Percentiles rank a stretch among this genome's conserved stretches.
Conservation (phyloP, 2,113 vertebrate species). For the Chloebia gouldiae region DNA sequence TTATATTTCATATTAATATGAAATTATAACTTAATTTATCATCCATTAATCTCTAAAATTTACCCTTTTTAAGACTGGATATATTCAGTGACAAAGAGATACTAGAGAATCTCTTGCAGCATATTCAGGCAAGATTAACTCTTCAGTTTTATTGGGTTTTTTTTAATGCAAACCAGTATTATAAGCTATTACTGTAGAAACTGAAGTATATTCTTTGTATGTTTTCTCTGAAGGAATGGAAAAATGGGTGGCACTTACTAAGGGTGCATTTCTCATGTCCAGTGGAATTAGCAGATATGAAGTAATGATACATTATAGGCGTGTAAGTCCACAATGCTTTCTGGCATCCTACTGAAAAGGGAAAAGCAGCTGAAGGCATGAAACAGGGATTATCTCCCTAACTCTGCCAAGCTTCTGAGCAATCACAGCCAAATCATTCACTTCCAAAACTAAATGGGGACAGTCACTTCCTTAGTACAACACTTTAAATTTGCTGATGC, state of each 20-base stretch:
- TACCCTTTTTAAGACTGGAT: background rate
- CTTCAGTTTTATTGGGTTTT: background rate
- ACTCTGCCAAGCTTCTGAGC: background rate
- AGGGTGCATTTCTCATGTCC: background rate
- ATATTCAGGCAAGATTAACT: background rate
- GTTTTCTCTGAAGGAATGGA: background rate
- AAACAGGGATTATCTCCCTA: background rate
- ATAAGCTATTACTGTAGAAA: background rate
- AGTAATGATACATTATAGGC: background rate
- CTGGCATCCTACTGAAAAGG: background rate
- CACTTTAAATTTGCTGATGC: background rate
- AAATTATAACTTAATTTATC: background rate
- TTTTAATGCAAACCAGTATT: background rate
- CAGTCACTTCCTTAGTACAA: background rate
- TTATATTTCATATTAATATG: background rate
- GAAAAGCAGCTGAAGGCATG: background rate
- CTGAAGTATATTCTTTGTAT: background rate
- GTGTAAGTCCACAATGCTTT: background rate
- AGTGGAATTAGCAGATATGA: background rate
- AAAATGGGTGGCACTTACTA: background rate
- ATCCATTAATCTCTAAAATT: background rate
- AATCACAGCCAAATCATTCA: background rate
- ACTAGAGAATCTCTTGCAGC: background rate
- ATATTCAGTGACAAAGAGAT: background rate
- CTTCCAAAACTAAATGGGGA: background rate